phyloP scores from a whole-genome alignment of 1,140 invertebrate genomes.

The Diabrotica undecimpunctata region DNA sequence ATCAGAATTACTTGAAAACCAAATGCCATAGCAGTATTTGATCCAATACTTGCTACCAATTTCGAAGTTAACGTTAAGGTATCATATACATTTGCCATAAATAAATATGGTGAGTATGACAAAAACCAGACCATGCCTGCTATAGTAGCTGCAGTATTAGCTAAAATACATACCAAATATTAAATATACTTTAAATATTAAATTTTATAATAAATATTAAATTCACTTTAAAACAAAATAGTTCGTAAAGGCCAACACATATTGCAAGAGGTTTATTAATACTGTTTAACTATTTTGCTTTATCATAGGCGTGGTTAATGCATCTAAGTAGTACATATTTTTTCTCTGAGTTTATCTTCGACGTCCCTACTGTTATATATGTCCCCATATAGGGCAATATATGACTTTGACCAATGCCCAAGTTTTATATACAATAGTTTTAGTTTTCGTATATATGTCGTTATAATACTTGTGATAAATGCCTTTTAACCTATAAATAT shows the following conservation, averaged over 20 bases:
- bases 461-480: no score
- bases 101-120: constrained; percentile 67
- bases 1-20: constrained; percentile 65
- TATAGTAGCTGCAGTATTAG: constrained; percentile 68
- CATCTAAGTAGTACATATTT: no score
- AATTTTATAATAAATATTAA: neutral
- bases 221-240: neutral
- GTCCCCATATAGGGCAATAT: no score
- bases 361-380: no score
- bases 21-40: constrained; percentile 74
- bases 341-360: no score
- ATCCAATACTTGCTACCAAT: constrained; percentile 58
- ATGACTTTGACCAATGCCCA: no score
- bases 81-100: constrained; percentile 63
- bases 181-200: neutral
- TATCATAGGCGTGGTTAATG: no score
- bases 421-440: no score
- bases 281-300: no score
- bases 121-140: constrained; percentile 69
- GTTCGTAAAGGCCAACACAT: neutral
- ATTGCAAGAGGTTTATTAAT: no score
- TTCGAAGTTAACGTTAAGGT: constrained; percentile 52
- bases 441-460: no score
- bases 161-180: constrained; percentile 47
- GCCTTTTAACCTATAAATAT: no score